Evolutionary conservation across 2,888 invertebrate genomes (phyloP).

Genomic region (Pristionchus japonicus): DNA sequence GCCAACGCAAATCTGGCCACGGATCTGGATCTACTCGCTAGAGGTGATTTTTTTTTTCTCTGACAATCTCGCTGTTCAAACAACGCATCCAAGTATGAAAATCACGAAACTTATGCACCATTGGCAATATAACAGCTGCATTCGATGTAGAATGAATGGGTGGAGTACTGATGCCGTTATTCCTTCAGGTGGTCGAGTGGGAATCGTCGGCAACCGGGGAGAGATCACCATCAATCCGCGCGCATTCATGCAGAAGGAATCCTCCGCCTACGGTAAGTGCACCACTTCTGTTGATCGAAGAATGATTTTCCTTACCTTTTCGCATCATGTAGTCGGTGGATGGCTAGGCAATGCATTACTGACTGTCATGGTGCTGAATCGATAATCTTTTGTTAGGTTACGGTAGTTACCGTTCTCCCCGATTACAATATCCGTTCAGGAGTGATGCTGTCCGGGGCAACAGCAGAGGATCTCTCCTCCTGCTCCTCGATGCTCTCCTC

Average conservation of each 20-base stretch:
- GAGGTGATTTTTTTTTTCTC: too few relatives aligned
- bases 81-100: too few relatives aligned
- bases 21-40: conserved; percentile 77
- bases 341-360: too few relatives aligned
- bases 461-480: conserved; percentile 45
- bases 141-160: not conserved
- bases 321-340: too few relatives aligned
- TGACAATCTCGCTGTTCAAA: too few relatives aligned
- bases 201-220: conserved; percentile 77
- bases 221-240: conserved; percentile 76
- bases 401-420: not conserved
- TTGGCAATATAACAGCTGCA: too few relatives aligned
- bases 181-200: conserved; percentile 58
- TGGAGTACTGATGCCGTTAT: not conserved
- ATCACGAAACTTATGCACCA: too few relatives aligned
- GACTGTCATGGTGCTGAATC: not conserved
- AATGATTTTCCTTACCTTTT: not conserved
- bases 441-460: conserved; percentile 52
- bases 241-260: conserved; percentile 76
- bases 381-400: not conserved
- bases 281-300: not conserved
- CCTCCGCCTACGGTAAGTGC: conserved; percentile 75
- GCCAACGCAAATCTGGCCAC: conserved; percentile 79
- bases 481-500: conserved; percentile 48
- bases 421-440: conserved; percentile 51